phyloP scores from a whole-genome alignment of 2,113 vertebrate species.

The Pao palembangensis region DNA sequence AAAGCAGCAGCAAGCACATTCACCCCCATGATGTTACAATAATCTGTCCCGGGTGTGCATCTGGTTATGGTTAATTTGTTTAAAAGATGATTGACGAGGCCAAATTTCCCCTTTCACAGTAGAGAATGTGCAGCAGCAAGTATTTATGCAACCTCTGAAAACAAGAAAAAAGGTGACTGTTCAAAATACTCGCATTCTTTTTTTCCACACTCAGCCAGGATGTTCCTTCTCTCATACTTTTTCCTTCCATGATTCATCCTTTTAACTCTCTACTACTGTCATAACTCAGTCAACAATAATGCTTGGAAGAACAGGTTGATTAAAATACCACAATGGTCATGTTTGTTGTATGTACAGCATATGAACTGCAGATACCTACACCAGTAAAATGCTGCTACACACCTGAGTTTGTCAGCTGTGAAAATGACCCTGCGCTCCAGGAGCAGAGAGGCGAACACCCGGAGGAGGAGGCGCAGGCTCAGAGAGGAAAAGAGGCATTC shows the following conservation, averaged over 20 bases:
- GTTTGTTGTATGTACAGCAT: neutral
- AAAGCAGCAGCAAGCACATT: conserved; percentile 24
- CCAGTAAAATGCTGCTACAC: neutral
- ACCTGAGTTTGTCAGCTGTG: conserved; percentile 97
- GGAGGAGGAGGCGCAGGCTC: conserved; percentile 87
- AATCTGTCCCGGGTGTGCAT: conserved; percentile 43
- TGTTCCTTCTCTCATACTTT: conserved; percentile 25
- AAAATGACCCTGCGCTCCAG: conserved; percentile 96
- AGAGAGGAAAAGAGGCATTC: conserved; percentile 91
- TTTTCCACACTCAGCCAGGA: conserved; percentile 74
- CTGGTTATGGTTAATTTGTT: conserved; percentile 60
- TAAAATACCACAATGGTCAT: no score
- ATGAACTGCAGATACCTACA: neutral
- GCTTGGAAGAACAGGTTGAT: no score
- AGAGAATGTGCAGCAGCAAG: conserved; percentile 19
- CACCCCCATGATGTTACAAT: conserved; percentile 26
- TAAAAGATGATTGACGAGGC: conserved; percentile 34
- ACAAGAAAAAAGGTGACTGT: conserved; percentile 43
- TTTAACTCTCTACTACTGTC: no score
- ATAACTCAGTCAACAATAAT: no score
- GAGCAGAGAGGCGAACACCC: conserved; percentile 91
- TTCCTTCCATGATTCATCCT: neutral
- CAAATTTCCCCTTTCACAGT: conserved; percentile 54
- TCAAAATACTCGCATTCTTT: conserved; percentile 73
- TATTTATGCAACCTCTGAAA: conserved; percentile 1